Evolutionary conservation across 2,888 invertebrate species (phyloP), one percentile per base, ranked within the genome.

Genomic region (Mythimna lalbum): DNA sequence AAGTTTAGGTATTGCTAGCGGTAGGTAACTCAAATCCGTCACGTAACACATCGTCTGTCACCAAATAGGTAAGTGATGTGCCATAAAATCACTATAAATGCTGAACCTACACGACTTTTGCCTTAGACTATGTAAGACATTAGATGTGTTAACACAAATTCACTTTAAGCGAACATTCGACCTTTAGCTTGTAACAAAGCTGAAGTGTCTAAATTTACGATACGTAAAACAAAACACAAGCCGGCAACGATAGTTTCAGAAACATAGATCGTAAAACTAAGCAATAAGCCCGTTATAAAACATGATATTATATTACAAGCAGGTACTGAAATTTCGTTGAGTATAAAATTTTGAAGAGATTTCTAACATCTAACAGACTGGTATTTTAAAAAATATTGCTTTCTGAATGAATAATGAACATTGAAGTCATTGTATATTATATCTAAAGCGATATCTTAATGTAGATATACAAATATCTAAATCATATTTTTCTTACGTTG

Each of bases 401-500:
- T 23, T 63, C 17, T 12, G 33, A 36, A 73, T 66, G 39, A 72
- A 59, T 77, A 63, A 77, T 63, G 47, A 68, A 63, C 10, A 78
- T 78, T 68, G 23, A 67, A 73, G 67, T 66, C n/a, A 81, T 61
- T 47, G 21, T 72, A 31, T 53, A 27, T 4, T 67, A 31, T 59
- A 68, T 77, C 39, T 76, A 49, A 64, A 80, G 56, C 57, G 55
- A 56, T 43, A 43, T 19, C 6, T 43, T 19, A 43, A 19, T 43
- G 19, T 14, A 43, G 39, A 14, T 43, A 31, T 56, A 27, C 9
- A 61, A 64, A 31, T 59, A 69, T 77, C 39, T 79, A 49, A 64
- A 80, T 64, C 56, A 21, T 66, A 71, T 73, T 67, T 69, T 71
- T 80, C 57, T 82, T 66, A 63, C 59, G 31, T 67, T 67, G 64